Conservation (phyloP, 2,888 invertebrate species). For the Parelbella ahira region DNA sequence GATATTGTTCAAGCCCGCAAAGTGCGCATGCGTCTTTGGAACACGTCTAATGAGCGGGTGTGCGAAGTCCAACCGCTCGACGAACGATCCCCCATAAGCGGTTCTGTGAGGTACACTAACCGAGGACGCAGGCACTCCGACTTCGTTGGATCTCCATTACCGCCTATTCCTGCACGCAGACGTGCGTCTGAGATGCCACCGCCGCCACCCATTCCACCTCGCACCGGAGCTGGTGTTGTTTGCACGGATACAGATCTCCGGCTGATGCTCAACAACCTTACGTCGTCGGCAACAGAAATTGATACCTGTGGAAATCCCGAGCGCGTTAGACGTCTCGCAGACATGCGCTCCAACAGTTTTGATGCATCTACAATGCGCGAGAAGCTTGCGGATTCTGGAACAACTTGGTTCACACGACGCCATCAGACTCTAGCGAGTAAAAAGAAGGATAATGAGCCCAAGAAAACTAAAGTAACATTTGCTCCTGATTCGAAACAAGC, state of each 20-base stretch:
- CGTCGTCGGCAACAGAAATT: slow-evolving; percentile 90
- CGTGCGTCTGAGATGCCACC: slow-evolving; percentile 89
- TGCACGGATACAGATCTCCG: slow-evolving; percentile 91
- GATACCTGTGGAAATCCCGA: slow-evolving; percentile 84
- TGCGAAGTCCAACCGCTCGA: slow-evolving; percentile 91
- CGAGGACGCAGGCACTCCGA: slow-evolving; percentile 86
- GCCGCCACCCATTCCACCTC: slow-evolving; percentile 68
- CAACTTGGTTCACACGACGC: slow-evolving; percentile 88
- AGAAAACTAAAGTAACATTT: slow-evolving; percentile 79
- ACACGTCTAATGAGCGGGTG: slow-evolving; percentile 88
- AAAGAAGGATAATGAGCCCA: slow-evolving; percentile 72
- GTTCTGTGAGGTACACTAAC: slow-evolving; percentile 82
- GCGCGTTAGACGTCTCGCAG: slow-evolving; percentile 81
- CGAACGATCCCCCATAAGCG: slow-evolving; percentile 78
- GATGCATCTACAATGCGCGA: slow-evolving; percentile 87
- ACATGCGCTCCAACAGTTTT: slow-evolving; percentile 91
- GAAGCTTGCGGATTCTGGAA: slow-evolving; percentile 68
- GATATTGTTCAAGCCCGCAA: slow-evolving; percentile 91
- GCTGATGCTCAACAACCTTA: slow-evolving; percentile 88
- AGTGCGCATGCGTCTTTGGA: slow-evolving; percentile 91
- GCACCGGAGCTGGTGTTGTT: slow-evolving; percentile 82
- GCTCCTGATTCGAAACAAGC: slow-evolving; percentile 82
- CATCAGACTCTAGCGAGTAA: slow-evolving; percentile 88
- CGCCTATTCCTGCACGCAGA: slow-evolving; percentile 82
- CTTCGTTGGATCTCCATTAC: slow-evolving; percentile 81